Evolutionary conservation across 2,797 vertebrate genomes (phyloP), one percentile per base, ranked within the genome.

Genomic region (Rhinogobio ventralis): DNA sequence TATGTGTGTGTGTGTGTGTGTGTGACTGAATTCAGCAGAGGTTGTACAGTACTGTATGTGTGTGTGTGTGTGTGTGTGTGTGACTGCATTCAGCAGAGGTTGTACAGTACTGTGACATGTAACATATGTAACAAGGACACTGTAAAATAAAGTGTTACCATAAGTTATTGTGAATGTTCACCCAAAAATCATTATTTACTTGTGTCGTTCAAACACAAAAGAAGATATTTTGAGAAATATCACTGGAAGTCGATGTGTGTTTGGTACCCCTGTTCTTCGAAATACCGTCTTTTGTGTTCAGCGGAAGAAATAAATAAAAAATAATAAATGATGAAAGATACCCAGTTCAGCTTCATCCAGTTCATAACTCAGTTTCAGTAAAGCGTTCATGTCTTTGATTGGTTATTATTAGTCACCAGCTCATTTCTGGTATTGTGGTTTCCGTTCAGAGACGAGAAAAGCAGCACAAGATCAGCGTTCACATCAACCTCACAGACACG

Each of bases 381-480:
- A 75, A 7, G 3, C 42, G 28, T 20, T 46, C 0, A 0, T 72
- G 69, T 49, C 25, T 73, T 30, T 73, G 42, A 30, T 73, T 30
- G 45, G 49, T 33, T 74, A 51, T 79, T 51, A 51, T 68, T 68
- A 68, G 45, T 80, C 30, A 68, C 10, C 8, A 33, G 45, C 33
- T 33, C 8, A 9, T 62, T 51, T 81, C 51, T 85, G 39, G 33
- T 79, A 33, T 13, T 79, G 64, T 67, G 45, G 62, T 67, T 80
- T 80, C 78, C 20, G 78, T 53, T 60, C 33, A 39, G 53, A 60
- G 36, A 36, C 36, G 53, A 76, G 74, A 57, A 76, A 76, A 77
- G 51, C 51, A 77, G 45, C 28, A 20, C 71, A 53, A 33, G n/a
- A 79, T 80, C 77, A 51, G 11, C 62, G 15, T 30, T 67, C 13